Percentiles rank a stretch among this genome's conserved stretches.
Evolutionary conservation across 2,888 invertebrate genomes (phyloP).

Genomic region (Andrena praecox): DNA sequence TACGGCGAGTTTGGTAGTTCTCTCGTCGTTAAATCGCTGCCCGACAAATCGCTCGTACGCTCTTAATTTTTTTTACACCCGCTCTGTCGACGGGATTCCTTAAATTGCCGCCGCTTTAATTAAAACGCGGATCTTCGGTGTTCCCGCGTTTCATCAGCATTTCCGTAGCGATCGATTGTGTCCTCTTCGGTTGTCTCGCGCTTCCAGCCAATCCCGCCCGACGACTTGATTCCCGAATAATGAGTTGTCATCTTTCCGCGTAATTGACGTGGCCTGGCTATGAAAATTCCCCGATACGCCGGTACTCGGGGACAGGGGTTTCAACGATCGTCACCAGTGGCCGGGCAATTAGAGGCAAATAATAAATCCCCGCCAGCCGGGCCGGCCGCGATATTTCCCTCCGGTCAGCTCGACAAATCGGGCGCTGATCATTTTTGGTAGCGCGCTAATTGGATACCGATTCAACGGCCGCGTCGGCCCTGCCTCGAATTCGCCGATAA

Average conservation of each 20-base stretch:
- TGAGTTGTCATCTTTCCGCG: no score
- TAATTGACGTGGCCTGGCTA: no score
- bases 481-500: no score
- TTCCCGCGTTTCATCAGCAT: not conserved
- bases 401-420: slow-evolving; percentile 34
- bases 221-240: no score
- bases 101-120: slow-evolving; percentile 5
- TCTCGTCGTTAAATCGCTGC: slow-evolving; percentile 29
- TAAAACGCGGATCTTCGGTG: not conserved
- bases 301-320: no score
- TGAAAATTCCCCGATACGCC: no score
- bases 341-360: slow-evolving; percentile 18
- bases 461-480: no score
- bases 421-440: slow-evolving; percentile 54
- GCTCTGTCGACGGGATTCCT: not conserved
- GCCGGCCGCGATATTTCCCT: slow-evolving; percentile 28
- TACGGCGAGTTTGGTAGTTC: slow-evolving; percentile 40
- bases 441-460: no score
- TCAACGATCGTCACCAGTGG: no score
- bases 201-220: no score
- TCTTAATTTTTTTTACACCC: not conserved
- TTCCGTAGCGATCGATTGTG: not conserved
- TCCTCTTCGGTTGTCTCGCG: not conserved
- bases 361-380: slow-evolving; percentile 33
- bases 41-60: slow-evolving; percentile 10